Evolutionary conservation across 2,113 vertebrate species (phyloP), one percentile per base, ranked within the genome.

Genomic region (Lichenostomus cassidix): DNA sequence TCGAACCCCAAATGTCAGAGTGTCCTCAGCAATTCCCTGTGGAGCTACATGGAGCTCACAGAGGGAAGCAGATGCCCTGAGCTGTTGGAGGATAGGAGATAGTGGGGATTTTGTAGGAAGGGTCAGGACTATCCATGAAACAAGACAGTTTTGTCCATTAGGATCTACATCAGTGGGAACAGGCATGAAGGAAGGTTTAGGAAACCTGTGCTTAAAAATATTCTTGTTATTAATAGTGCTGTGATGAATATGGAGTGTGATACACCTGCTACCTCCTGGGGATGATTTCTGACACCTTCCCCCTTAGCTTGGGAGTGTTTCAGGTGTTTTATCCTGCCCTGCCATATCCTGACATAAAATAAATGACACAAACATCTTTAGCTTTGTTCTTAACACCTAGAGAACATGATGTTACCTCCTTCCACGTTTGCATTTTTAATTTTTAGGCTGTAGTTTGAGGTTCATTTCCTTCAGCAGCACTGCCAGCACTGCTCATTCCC

Each of bases 281-380:
- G 63, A 47, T 17, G 55, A 69, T 79, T 90, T 70, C 90, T 91
- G 35, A 46, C 78, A 60, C 55, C 9, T 83, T 80, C 71, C 59
- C 42, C 18, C 2, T 91, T 68, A 87, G 70, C 70, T 28, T 60
- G 35, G 74, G 69, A 92, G 89, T 0, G 73, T 89, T 93, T 71
- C 68, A 89, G 83, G 64, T 94, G 77, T 67, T 91, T 80, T 49
- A 58, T 67, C n/a, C 63, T n/a, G 19, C 42, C 75, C 70, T 87
- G 64, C 77, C 42, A 18, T 81, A 75, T 63, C 69, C 75, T 84
- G 67, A 47, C 53, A 87, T 73, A 64, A 74, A 58, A 47, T 65
- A 85, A 88, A 31, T 35, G 27, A 42, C 70, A 92, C 56, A 80
- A 65, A 83, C 79, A 74, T 70, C 83, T 95, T 94, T 60, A 97